phyloP scores from a whole-genome alignment of 2,888 invertebrate species.

The Polyommatus iphigenia region DNA sequence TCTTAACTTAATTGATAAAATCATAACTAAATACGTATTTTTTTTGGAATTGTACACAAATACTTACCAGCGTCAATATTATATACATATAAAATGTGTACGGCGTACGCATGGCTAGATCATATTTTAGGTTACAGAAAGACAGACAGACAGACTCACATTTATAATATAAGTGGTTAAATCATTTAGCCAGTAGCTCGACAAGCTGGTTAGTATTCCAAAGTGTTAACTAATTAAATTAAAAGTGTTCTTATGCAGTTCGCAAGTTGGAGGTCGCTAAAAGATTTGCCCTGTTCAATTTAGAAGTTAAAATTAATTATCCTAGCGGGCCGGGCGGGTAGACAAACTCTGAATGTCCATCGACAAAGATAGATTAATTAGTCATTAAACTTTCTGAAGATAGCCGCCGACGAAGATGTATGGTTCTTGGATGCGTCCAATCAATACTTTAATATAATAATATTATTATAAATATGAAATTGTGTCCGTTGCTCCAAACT shows the following conservation, averaged over 20 bases:
- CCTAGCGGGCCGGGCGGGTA: constrained; percentile 19
- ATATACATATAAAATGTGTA: too few relatives aligned
- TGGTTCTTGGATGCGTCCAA: background rate
- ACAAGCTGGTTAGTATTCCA: background rate
- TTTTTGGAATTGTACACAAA: too few relatives aligned
- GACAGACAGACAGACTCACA: too few relatives aligned
- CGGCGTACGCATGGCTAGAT: too few relatives aligned
- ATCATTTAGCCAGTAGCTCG: background rate
- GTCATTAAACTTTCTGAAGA: constrained; percentile 42
- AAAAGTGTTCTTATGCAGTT: constrained; percentile 8
- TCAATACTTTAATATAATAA: too few relatives aligned
- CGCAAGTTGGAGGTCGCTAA: background rate
- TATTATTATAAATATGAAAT: too few relatives aligned
- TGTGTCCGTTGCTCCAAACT: too few relatives aligned
- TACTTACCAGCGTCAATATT: too few relatives aligned
- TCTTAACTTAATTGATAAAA: too few relatives aligned
- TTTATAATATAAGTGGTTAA: background rate
- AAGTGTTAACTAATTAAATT: background rate
- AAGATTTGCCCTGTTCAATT: constrained; percentile 20
- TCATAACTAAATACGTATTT: too few relatives aligned
- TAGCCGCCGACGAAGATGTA: background rate
- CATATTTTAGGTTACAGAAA: too few relatives aligned
- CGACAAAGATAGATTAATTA: constrained; percentile 42
- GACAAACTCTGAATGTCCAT: constrained; percentile 30
- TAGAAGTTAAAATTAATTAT: constrained; percentile 23